phyloP scores from a whole-genome alignment of 2,888 invertebrate genomes.

The Noctua fimbriata region DNA sequence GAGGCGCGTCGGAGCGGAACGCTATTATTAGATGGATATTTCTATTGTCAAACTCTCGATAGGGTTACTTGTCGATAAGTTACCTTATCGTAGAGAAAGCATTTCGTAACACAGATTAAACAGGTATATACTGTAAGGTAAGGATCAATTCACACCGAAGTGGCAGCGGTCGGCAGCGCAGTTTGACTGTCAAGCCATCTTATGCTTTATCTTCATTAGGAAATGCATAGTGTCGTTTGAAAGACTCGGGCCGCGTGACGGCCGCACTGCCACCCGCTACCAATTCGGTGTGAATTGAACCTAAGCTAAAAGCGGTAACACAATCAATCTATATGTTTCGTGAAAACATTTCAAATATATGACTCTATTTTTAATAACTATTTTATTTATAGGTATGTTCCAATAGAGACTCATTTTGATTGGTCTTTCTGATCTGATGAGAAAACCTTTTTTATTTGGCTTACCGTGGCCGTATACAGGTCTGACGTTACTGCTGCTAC shows the following conservation, averaged over 20 bases:
- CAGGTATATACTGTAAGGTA: conserved; percentile 53
- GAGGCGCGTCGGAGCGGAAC: conserved; percentile 27
- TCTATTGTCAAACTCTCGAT: conserved; percentile 55
- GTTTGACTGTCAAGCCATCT: too few species aligned
- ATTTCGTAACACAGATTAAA: conserved; percentile 63
- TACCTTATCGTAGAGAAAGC: conserved; percentile 66
- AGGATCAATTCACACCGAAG: too few species aligned
- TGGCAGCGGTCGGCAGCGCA: too few species aligned
- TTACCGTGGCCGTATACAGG: conserved; percentile 44
- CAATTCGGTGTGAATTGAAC: too few species aligned
- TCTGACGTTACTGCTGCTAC: conserved; percentile 64
- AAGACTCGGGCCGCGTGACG: too few species aligned
- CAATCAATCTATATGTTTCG: not conserved
- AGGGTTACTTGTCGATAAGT: conserved; percentile 67
- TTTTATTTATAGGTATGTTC: not conserved
- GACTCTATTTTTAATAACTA: not conserved
- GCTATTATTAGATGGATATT: conserved; percentile 54
- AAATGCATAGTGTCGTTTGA: too few species aligned
- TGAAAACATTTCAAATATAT: not conserved
- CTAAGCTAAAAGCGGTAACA: not conserved
- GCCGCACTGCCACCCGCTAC: too few species aligned
- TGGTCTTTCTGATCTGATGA: too few species aligned
- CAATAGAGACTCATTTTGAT: too few species aligned
- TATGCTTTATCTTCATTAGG: too few species aligned
- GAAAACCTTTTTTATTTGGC: too few species aligned